Conservation (phyloP, 2,113 vertebrate species). For the Chrysemys picta region DNA sequence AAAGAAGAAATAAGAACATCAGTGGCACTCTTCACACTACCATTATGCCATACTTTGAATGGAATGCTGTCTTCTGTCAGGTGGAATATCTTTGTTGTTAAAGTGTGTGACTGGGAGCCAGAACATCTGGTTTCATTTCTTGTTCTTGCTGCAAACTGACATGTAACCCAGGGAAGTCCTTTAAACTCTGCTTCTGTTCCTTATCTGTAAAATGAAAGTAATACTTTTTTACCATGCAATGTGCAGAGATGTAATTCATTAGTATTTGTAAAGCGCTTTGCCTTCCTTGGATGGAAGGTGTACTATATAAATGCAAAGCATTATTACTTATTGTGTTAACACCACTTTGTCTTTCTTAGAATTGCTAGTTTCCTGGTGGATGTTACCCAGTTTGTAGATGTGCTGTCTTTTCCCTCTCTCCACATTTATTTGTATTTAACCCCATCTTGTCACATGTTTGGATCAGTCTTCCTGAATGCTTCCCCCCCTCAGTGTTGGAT, state of each 20-base stretch:
- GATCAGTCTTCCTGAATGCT: not conserved
- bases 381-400: constrained; percentile 4
- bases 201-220: not conserved
- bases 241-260: constrained; percentile 40
- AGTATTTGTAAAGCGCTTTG: constrained; percentile 75
- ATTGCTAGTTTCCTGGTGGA: not conserved
- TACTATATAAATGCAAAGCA: constrained; percentile 67
- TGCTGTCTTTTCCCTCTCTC: not conserved
- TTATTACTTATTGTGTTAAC: constrained; percentile 17
- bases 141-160: not conserved
- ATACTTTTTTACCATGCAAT: not conserved
- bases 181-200: not conserved
- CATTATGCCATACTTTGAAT: constrained; percentile 7
- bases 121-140: not conserved
- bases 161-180: no score
- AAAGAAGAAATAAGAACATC: not conserved
- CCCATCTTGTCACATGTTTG: not conserved
- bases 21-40: not conserved
- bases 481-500: not conserved
- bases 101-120: not conserved
- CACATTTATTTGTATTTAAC: not conserved
- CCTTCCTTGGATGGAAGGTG: constrained; percentile 64
- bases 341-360: not conserved
- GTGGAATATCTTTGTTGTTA: not conserved
- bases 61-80: constrained; percentile 35